phyloP scores from a whole-genome alignment of 2,797 vertebrate species.

The Staurois parvus region DNA sequence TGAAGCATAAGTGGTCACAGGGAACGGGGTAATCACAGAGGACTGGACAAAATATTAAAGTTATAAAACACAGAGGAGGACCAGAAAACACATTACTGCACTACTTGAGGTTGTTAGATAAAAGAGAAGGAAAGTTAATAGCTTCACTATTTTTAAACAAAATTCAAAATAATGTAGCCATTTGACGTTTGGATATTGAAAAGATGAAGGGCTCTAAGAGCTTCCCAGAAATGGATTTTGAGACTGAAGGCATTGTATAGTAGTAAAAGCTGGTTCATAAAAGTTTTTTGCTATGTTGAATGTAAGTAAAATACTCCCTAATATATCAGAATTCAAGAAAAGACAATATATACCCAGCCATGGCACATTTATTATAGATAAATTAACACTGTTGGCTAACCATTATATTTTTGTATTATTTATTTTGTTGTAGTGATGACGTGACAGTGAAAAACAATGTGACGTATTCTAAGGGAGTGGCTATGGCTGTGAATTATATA shows the following conservation, averaged over 20 bases:
- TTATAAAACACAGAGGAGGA: slow-evolving; percentile 19
- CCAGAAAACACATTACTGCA: slow-evolving; percentile 28
- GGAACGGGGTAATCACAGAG: not conserved
- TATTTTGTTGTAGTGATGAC: too few species aligned
- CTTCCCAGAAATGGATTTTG: slow-evolving; percentile 3
- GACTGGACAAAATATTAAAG: slow-evolving; percentile 26
- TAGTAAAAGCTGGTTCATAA: not conserved
- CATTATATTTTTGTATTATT: too few species aligned
- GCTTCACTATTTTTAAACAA: slow-evolving; percentile 6
- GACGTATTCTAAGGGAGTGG: too few species aligned
- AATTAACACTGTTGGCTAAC: too few species aligned
- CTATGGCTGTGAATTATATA: too few species aligned
- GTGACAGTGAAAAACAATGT: too few species aligned
- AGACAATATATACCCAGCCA: not conserved
- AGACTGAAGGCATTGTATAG: not conserved
- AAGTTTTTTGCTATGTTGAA: not conserved
- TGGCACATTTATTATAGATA: not conserved
- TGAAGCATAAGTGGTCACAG: not conserved
- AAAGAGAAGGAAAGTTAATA: slow-evolving; percentile 20
- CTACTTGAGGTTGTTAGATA: slow-evolving; percentile 20
- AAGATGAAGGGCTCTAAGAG: slow-evolving; percentile 16
- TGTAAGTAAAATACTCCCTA: too few species aligned
- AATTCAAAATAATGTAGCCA: slow-evolving; percentile 10
- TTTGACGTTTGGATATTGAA: not conserved
- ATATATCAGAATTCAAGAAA: not conserved